Evolutionary conservation across 37 sponge, comb jelly and placozoan genomes (phyloP).

Genomic region (Oopsacas minuta): DNA sequence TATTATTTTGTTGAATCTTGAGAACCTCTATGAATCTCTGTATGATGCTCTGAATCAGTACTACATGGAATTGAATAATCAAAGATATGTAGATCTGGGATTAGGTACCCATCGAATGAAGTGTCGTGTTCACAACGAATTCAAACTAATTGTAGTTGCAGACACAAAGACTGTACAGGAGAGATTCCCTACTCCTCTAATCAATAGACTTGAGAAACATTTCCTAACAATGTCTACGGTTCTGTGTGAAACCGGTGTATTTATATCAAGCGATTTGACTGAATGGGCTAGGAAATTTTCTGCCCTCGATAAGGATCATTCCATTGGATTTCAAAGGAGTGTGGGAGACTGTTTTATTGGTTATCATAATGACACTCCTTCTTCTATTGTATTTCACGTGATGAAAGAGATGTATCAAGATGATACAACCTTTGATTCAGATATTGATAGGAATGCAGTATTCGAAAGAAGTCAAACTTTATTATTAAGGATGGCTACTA

Average conservation of each 20-base stretch:
- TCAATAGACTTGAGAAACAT: constrained; percentile 89
- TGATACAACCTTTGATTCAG: neutral
- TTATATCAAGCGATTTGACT: neutral
- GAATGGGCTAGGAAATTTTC: neutral
- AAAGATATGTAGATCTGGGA: constrained; percentile 41
- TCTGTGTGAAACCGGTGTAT: neutral
- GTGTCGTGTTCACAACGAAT: constrained; percentile 33
- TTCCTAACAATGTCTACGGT: constrained; percentile 61
- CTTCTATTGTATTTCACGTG: constrained; percentile 74
- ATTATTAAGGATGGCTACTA: neutral
- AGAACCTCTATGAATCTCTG: constrained; percentile 41
- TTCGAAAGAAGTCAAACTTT: neutral
- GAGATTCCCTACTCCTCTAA: constrained; percentile 82
- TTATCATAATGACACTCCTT: constrained; percentile 68
- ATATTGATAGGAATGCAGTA: neutral
- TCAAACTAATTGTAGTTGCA: constrained; percentile 63
- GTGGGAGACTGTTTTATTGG: constrained; percentile 73
- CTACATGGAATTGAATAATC: constrained; percentile 27
- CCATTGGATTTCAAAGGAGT: neutral
- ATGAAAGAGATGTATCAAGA: neutral
- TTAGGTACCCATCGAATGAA: constrained; percentile 30
- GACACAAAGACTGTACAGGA: constrained; percentile 61
- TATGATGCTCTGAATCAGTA: constrained; percentile 48
- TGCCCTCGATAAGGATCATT: neutral
- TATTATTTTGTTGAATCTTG: constrained; percentile 33